Evolutionary conservation across 2,113 vertebrate species (phyloP).

Genomic region (Danio rerio): GRCz12tu NC_133191.1:31892001-31892500

Average conservation of each 20-base stretch:
- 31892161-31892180: background rate
- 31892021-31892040: background rate
- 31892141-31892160: constrained; percentile 19
- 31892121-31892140: constrained; percentile 5
- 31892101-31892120: background rate
- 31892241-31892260: constrained; percentile 14
- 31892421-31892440: no score
- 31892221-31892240: constrained; percentile 50
- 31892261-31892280: constrained; percentile 44
- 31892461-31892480: no score
- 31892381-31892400: no score
- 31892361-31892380: no score
- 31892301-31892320: background rate
- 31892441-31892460: no score
- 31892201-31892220: constrained; percentile 62
- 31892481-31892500: no score
- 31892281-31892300: background rate
- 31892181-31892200: constrained; percentile 1
- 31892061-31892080: background rate
- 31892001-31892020: background rate
- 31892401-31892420: no score
- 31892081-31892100: constrained; percentile 1
- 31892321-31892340: no score
- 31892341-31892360: no score
- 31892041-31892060: background rate